Percentiles rank a stretch among this genome's conserved stretches.
These are phyloP conservation scores for Fistularia commersonii DNA, from an alignment of 2,797 vertebrate genomes.

Conservation along the genomic window DNA sequence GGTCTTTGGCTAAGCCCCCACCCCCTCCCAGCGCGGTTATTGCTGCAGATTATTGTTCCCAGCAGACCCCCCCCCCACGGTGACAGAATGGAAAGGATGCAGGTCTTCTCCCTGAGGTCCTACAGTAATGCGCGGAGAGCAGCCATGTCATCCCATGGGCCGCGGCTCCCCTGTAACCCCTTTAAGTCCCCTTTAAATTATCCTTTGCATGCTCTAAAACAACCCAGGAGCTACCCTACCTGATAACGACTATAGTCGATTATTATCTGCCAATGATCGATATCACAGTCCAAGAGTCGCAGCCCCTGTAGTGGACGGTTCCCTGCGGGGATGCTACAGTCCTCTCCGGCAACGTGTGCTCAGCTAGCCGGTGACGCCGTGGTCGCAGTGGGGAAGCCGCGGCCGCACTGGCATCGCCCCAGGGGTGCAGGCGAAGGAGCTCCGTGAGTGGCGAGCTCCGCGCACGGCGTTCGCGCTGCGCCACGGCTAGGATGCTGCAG, in stretches of 20 bases:
- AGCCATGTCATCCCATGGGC: no score
- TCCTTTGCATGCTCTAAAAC: constrained; percentile 41
- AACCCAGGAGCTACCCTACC: constrained; percentile 36
- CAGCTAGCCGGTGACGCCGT: constrained; percentile 41
- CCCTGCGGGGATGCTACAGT: not conserved
- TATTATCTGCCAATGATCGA: no score
- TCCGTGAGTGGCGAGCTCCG: not conserved
- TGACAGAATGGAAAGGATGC: not conserved
- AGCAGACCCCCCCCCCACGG: not conserved
- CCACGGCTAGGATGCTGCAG: constrained; percentile 57
- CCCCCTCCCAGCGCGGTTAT: constrained; percentile 21
- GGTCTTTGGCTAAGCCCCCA: constrained; percentile 42
- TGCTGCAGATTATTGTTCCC: constrained; percentile 39
- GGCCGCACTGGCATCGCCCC: constrained; percentile 35
- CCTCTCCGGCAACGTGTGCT: constrained; percentile 30
- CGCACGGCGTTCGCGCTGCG: constrained; percentile 16
- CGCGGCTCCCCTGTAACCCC: no score
- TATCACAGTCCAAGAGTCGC: no score
- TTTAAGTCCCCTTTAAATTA: not conserved
- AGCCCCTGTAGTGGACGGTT: constrained; percentile 8
- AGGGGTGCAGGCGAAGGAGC: not conserved
- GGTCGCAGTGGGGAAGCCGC: constrained; percentile 30
- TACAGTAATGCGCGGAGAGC: constrained; percentile 22
- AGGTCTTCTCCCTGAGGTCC: constrained; percentile 40
- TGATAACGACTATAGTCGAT: constrained; percentile 14